Percentiles rank a stretch among this genome's conserved stretches.
Conservation (phyloP, 1,140 invertebrate species). For the Aphis gossypii region DNA sequence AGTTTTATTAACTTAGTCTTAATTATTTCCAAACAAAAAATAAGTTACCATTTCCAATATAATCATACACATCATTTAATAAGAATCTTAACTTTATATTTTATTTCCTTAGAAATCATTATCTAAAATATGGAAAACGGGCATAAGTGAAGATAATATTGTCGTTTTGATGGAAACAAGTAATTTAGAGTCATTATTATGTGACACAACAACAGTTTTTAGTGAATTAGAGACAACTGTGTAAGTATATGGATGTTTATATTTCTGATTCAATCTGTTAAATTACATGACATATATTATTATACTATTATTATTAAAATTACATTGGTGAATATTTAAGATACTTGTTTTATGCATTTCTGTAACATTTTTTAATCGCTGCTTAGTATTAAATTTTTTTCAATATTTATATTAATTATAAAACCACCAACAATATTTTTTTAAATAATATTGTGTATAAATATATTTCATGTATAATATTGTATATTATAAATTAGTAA, state of each 20-base stretch:
- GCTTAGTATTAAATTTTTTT: too few species aligned
- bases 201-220: constrained; percentile 49
- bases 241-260: background rate
- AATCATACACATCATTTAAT: background rate
- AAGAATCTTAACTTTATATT: background rate
- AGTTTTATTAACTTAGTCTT: background rate
- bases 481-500: background rate
- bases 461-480: background rate
- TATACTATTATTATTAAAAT: too few species aligned
- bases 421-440: too few species aligned
- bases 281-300: too few species aligned
- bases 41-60: background rate
- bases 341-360: too few species aligned
- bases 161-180: constrained; percentile 37
- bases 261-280: background rate
- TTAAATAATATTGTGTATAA: too few species aligned
- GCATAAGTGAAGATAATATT: constrained; percentile 28
- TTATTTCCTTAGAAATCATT: constrained; percentile 33
- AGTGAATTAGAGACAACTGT: constrained; percentile 52
- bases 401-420: too few species aligned
- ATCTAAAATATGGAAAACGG: constrained; percentile 45
- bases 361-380: too few species aligned
- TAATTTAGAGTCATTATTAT: constrained; percentile 50
- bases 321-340: too few species aligned
- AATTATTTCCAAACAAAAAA: background rate